Conservation (phyloP, 2,113 vertebrate genomes). For the Petrocephalus microphthalmus region DNA sequence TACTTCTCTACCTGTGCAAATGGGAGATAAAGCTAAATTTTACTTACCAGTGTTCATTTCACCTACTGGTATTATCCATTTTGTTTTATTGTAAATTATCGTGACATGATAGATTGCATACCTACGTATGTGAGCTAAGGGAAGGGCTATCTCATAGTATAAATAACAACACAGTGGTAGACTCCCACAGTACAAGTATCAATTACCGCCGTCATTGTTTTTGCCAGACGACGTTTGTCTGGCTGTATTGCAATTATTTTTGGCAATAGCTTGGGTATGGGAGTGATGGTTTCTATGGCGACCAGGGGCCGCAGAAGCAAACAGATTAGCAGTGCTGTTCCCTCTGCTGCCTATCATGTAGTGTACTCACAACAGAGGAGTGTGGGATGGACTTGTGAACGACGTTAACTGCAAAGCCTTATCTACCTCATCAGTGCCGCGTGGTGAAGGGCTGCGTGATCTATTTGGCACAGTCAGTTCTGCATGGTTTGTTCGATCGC, state of each 20-base stretch:
- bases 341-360: conserved; percentile 7
- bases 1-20: neutral
- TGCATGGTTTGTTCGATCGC: neutral
- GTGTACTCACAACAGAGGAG: neutral
- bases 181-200: conserved; percentile 3
- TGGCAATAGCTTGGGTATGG: conserved; percentile 18
- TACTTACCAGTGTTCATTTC: neutral
- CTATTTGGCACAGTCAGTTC: neutral
- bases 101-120: neutral
- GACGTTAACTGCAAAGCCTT: neutral
- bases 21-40: neutral
- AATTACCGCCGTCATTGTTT: neutral
- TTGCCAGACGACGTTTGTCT: neutral
- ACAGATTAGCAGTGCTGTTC: neutral
- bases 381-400: neutral
- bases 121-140: neutral
- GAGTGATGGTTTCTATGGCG: conserved; percentile 24
- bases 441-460: neutral
- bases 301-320: conserved; percentile 1
- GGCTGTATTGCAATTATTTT: conserved; percentile 12
- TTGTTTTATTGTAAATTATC: neutral
- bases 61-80: neutral
- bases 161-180: neutral
- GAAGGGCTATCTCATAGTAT: neutral
- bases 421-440: neutral